Evolutionary conservation across 2,888 invertebrate species (phyloP), one percentile per base, ranked within the genome.

Genomic region (Nomada lathburiana): DNA sequence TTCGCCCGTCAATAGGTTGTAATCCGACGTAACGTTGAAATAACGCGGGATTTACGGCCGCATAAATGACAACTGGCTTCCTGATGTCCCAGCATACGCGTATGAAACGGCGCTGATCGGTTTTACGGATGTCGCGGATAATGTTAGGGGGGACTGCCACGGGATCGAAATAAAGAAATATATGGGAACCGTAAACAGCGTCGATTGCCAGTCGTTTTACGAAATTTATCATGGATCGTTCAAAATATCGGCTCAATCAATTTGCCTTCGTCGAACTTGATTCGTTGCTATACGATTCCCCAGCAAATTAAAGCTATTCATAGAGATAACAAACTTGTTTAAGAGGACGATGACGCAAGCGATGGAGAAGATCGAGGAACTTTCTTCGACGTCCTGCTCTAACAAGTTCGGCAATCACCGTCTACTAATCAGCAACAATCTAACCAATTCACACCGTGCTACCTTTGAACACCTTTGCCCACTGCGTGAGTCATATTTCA

Each of bases 321-420:
- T 13, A 20, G 2, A 20, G 73, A 57, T 20, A 29, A 18, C 29
- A 64, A 60, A 59, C 29, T 29, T 55, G 71, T 71, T 55, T 65
- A 29, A 60, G 64, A 47, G 60, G 36, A 59, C 52, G 75, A 60
- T 67, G 67, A 77, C 70, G 59, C 59, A 70, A 67, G 11, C 7
- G 26, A 2, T n/a, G 16, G 42, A 29, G 62, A 71, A 55, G 44
- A 36, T 36, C 59, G 70, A 20, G 29, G 10, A 65, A 65, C 65
- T 76, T 78, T 68, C 78, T 62, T 78, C 53, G 47, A 68, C 47
- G 63, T 60, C 59, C 70, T 11, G 47, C 13, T 55, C 70, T 47
- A 71, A 71, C 78, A 63, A 77, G 78, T 71, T 71, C 65, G 50
- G 52, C 60, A 62, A 77, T 57, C 60, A 60, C 42, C 52, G 64